These are phyloP conservation scores for Archivesica marissinica DNA, from an alignment of 1,140 invertebrate genomes.

Conservation along the genomic window DNA sequence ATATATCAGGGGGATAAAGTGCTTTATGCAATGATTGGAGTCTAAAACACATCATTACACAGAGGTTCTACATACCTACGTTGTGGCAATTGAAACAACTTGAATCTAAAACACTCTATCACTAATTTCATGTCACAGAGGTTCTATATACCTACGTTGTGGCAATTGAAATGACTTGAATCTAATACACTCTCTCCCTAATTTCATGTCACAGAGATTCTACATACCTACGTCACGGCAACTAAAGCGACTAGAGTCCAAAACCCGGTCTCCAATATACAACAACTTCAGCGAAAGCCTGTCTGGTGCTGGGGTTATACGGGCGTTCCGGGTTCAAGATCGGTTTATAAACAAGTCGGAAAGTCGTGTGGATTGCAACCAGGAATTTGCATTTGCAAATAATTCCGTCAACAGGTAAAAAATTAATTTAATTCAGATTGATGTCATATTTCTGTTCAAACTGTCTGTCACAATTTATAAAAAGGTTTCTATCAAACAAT, in stretches of 20 bases:
- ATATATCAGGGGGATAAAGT: too few relatives aligned
- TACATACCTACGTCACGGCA: constrained; percentile 92
- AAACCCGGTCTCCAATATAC: constrained; percentile 85
- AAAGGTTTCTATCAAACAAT: too few relatives aligned
- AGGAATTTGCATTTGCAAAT: constrained; percentile 76
- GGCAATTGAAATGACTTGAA: constrained; percentile 85
- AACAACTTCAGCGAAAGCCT: constrained; percentile 85
- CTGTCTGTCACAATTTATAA: too few relatives aligned
- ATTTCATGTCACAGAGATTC: constrained; percentile 88
- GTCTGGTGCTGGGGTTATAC: constrained; percentile 85
- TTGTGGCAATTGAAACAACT: too few relatives aligned
- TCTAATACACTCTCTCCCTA: constrained; percentile 82
- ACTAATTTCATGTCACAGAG: too few relatives aligned
- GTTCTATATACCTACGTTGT: too few relatives aligned
- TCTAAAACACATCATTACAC: too few relatives aligned
- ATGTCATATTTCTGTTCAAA: too few relatives aligned
- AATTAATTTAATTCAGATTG: too few relatives aligned
- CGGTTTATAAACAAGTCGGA: constrained; percentile 85
- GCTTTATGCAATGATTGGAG: too few relatives aligned
- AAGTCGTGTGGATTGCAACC: constrained; percentile 77
- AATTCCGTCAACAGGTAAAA: constrained; percentile 78
- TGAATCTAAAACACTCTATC: too few relatives aligned
- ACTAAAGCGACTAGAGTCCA: constrained; percentile 84
- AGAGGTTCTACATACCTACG: too few relatives aligned
- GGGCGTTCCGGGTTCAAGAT: constrained; percentile 85